A percentile compares a stretch with the other conserved stretches of the same genome.
Conservation (phyloP, 2,888 invertebrate genomes). For the Malthinus seriepunctatus region DNA sequence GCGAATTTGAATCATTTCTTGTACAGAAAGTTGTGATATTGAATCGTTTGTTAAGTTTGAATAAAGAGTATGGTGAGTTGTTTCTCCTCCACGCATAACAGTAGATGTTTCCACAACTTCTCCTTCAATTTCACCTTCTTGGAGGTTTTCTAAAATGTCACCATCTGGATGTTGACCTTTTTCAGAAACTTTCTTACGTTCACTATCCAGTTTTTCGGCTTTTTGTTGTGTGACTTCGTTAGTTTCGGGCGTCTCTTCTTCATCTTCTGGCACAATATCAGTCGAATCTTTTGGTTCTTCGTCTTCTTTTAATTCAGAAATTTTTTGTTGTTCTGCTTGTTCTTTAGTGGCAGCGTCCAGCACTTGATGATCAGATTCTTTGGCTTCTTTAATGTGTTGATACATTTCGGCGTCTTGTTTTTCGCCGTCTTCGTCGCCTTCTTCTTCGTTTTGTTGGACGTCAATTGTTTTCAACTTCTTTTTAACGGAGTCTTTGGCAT, state of each 20-base stretch:
- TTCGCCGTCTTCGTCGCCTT: slow-evolving; percentile 52
- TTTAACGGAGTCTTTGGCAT: slow-evolving; percentile 64
- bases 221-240: slow-evolving; percentile 48
- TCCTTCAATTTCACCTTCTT: slow-evolving; percentile 72
- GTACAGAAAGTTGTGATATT: slow-evolving; percentile 40
- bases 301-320: slow-evolving; percentile 64
- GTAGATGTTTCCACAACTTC: slow-evolving; percentile 68
- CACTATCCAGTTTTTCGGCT: slow-evolving; percentile 56
- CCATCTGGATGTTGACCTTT: slow-evolving; percentile 53
- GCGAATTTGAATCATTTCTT: slow-evolving; percentile 55
- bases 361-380: slow-evolving; percentile 72
- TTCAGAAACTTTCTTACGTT: slow-evolving; percentile 56
- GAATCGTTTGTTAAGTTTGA: slow-evolving; percentile 37
- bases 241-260: slow-evolving; percentile 47
- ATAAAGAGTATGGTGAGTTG: slow-evolving; percentile 74
- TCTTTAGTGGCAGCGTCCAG: slow-evolving; percentile 81
- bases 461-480: slow-evolving; percentile 65
- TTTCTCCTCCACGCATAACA: slow-evolving; percentile 71
- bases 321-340: slow-evolving; percentile 64
- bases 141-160: slow-evolving; percentile 47
- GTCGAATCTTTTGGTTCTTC: slow-evolving; percentile 64
- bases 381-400: slow-evolving; percentile 83
- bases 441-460: slow-evolving; percentile 49
- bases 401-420: slow-evolving; percentile 60
- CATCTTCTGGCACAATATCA: slow-evolving; percentile 51